Evolutionary conservation across 2,888 invertebrate genomes (phyloP).

Genomic region (Heliconius sara): DNA sequence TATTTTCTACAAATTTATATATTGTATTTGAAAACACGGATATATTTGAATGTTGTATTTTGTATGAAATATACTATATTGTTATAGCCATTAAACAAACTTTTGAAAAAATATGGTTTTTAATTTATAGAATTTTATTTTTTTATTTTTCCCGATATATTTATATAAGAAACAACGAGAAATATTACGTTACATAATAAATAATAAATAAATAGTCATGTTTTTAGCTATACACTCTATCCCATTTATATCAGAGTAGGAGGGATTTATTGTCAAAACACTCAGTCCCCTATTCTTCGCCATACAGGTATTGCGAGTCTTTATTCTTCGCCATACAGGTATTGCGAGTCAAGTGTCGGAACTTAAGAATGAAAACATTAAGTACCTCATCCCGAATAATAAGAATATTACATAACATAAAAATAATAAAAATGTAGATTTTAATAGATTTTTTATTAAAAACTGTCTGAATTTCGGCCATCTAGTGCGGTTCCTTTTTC

Average conservation of each 20-base stretch:
- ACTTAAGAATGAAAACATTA: too few relatives aligned
- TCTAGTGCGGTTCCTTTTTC: neutral
- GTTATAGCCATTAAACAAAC: constrained; percentile 76
- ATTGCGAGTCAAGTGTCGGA: too few relatives aligned
- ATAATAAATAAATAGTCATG: too few relatives aligned
- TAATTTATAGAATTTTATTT: constrained; percentile 33
- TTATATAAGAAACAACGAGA: too few relatives aligned
- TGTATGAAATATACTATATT: constrained; percentile 72
- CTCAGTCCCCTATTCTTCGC: too few relatives aligned
- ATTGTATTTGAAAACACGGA: constrained; percentile 49
- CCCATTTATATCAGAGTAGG: too few relatives aligned
- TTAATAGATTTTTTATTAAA: neutral
- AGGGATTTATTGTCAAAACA: too few relatives aligned
- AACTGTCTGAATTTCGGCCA: neutral
- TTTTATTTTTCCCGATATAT: too few relatives aligned
- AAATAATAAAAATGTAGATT: neutral
- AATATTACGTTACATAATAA: too few relatives aligned
- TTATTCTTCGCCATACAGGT: too few relatives aligned
- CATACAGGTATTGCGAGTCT: too few relatives aligned
- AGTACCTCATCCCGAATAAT: neutral
- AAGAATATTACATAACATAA: neutral
- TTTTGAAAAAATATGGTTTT: constrained; percentile 53
- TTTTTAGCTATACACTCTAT: too few relatives aligned
- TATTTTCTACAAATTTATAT: constrained; percentile 51
- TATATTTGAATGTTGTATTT: constrained; percentile 75